phyloP scores from a whole-genome alignment of 2,113 vertebrate species.

The Garra rufa region DNA sequence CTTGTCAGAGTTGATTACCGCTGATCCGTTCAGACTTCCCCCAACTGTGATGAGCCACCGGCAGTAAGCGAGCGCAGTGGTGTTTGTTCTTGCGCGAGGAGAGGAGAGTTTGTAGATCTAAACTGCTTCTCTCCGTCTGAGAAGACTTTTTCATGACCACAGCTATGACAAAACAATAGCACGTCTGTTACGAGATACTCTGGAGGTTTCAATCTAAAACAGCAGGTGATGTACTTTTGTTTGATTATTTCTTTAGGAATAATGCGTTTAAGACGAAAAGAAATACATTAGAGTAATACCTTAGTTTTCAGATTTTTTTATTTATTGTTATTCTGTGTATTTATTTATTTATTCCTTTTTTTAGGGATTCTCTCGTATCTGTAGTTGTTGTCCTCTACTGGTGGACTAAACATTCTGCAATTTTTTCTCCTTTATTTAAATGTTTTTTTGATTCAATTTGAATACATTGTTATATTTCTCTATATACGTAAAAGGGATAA shows the following conservation, averaged over 20 bases:
- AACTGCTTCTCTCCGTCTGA: slow-evolving; percentile 57
- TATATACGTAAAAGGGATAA: slow-evolving; percentile 6
- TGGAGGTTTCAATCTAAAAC: slow-evolving; percentile 56
- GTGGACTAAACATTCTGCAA: background rate
- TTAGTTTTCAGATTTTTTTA: no score
- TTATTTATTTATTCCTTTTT: background rate
- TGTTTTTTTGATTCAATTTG: background rate
- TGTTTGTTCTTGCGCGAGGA: slow-evolving; percentile 44
- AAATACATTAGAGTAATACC: no score
- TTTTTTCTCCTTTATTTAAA: background rate
- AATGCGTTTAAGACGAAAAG: background rate
- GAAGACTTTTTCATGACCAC: slow-evolving; percentile 20
- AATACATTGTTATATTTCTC: background rate
- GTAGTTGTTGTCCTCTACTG: background rate
- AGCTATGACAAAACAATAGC: slow-evolving; percentile 61
- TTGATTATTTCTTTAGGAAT: background rate
- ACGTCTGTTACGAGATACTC: slow-evolving; percentile 42
- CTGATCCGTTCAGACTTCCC: slow-evolving; percentile 80
- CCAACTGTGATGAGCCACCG: slow-evolving; percentile 69
- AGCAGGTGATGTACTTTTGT: slow-evolving; percentile 70
- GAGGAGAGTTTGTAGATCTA: slow-evolving; percentile 52
- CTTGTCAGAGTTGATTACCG: slow-evolving; percentile 77
- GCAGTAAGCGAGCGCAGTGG: slow-evolving; percentile 67
- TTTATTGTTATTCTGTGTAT: background rate
- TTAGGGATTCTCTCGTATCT: no score